Percentiles rank a stretch among this genome's conserved stretches.
phyloP scores from a whole-genome alignment of 2,797 vertebrate genomes.

The Limnodromus scolopaceus region DNA sequence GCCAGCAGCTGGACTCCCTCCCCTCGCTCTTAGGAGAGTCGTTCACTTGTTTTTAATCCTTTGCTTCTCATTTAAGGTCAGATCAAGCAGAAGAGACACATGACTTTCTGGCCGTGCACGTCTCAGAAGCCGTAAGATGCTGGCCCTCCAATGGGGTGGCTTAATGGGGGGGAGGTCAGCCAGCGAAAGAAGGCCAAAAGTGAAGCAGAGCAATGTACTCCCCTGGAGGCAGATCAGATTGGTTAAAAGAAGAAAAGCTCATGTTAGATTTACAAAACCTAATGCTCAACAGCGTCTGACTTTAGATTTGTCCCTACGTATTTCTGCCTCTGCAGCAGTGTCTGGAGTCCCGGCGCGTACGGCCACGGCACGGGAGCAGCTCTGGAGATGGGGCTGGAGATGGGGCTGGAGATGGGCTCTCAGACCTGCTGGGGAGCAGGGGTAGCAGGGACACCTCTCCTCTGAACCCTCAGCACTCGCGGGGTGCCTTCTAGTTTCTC shows the following conservation, averaged over 20 bases:
- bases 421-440: neutral
- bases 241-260: neutral
- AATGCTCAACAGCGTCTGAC: neutral
- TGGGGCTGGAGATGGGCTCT: no score
- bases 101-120: neutral
- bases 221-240: neutral
- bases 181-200: constrained; percentile 4
- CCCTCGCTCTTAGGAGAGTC: neutral
- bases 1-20: constrained; percentile 49
- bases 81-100: constrained; percentile 41
- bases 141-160: neutral
- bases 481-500: neutral
- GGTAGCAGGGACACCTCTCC: neutral
- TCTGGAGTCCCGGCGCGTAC: neutral
- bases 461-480: neutral
- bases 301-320: neutral
- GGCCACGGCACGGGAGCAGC: neutral
- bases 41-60: constrained; percentile 49
- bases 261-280: neutral
- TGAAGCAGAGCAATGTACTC: neutral
- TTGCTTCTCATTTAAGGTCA: constrained; percentile 31
- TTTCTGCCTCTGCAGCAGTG: neutral
- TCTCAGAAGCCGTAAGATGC: neutral
- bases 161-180: neutral
- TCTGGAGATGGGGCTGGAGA: no score